phyloP scores from a whole-genome alignment of 2,888 invertebrate species.

The Drosophila hamatofila region DNA sequence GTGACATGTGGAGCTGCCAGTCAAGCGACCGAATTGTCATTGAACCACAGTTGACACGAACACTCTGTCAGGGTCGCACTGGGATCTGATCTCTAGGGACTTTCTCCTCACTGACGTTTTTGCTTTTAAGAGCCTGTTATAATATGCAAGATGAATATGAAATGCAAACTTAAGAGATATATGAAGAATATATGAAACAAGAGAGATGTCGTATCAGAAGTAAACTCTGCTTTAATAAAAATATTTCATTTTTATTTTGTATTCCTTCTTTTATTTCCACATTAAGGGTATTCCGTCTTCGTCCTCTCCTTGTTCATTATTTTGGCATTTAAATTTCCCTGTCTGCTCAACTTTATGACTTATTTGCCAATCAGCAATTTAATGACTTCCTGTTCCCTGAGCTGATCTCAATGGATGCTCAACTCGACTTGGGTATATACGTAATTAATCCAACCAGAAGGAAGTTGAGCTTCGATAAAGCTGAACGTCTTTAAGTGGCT shows the following conservation, averaged over 20 bases:
- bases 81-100: slow-evolving; percentile 40
- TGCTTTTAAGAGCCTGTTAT: background rate
- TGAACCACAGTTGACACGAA: slow-evolving; percentile 63
- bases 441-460: slow-evolving; percentile 40
- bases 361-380: slow-evolving; percentile 56
- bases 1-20: slow-evolving; percentile 56
- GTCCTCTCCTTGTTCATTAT: background rate
- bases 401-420: slow-evolving; percentile 20
- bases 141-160: slow-evolving; percentile 17
- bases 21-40: slow-evolving; percentile 47
- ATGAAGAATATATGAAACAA: no score
- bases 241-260: background rate
- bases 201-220: background rate
- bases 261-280: background rate
- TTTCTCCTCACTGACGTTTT: slow-evolving; percentile 26
- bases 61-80: slow-evolving; percentile 34
- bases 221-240: no score
- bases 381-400: slow-evolving; percentile 45
- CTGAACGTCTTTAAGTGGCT: slow-evolving; percentile 25
- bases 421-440: slow-evolving; percentile 16
- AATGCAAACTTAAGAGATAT: background rate
- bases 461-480: slow-evolving; percentile 13
- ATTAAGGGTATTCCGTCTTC: background rate
- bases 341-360: slow-evolving; percentile 50
- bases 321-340: background rate